Percentiles rank a stretch among this genome's conserved stretches.
Evolutionary conservation across 1,140 invertebrate species (phyloP).

Genomic region (Drosophila carrolli): DNA sequence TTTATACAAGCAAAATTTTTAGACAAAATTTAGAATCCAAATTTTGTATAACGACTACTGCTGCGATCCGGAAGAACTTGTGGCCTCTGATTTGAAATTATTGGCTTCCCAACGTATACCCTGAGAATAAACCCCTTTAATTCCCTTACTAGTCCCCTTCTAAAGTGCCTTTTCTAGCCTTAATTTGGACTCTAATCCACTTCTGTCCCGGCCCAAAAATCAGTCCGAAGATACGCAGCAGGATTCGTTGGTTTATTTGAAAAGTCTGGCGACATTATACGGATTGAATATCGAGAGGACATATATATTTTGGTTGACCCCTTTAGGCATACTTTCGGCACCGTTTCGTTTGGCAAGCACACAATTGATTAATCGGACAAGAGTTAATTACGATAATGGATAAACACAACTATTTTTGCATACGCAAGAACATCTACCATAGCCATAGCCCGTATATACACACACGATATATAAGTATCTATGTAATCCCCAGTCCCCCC

Average conservation of each 20-base stretch:
- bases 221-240: conserved; percentile 18
- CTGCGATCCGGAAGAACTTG: conserved; percentile 18
- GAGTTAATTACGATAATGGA: conserved; percentile 49
- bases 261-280: conserved; percentile 49
- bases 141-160: conserved; percentile 30
- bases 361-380: conserved; percentile 46
- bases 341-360: conserved; percentile 49
- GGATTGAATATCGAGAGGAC: conserved; percentile 28
- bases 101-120: conserved; percentile 6
- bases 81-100: conserved; percentile 31
- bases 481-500: conserved; percentile 12
- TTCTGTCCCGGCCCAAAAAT: conserved; percentile 10
- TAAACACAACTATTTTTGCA: conserved; percentile 47
- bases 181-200: conserved; percentile 57
- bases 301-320: conserved; percentile 32
- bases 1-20: conserved; percentile 71
- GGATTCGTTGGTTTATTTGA: conserved; percentile 60
- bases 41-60: conserved; percentile 55
- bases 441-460: conserved; percentile 67
- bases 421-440: conserved; percentile 58
- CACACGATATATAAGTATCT: conserved; percentile 43
- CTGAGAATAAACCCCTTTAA: background rate
- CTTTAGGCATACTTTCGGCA: conserved; percentile 73
- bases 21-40: conserved; percentile 74
- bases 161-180: conserved; percentile 80